Conservation (phyloP, 2,888 invertebrate species). For the Electrophaes corylata region DNA sequence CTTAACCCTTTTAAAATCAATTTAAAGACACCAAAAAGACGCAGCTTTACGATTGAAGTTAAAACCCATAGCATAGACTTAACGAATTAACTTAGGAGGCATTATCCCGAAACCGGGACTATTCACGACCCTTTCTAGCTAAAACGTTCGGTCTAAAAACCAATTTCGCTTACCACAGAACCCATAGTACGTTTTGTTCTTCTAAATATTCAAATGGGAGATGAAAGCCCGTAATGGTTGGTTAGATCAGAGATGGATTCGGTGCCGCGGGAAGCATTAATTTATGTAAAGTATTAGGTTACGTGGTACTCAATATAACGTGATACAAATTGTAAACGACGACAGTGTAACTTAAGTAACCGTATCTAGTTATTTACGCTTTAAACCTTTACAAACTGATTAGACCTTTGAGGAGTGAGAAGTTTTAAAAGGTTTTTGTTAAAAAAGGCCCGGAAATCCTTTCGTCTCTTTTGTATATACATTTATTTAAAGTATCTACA, state of each 20-base stretch:
- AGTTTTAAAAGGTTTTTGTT: not conserved
- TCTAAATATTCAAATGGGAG: conserved; percentile 72
- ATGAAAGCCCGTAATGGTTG: conserved; percentile 73
- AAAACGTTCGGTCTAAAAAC: conserved; percentile 52
- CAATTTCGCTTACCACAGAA: conserved; percentile 52
- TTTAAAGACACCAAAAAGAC: conserved; percentile 26
- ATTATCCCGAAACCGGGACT: conserved; percentile 51
- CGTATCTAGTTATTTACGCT: conserved; percentile 19
- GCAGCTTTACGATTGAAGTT: conserved; percentile 22
- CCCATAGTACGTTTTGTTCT: conserved; percentile 64
- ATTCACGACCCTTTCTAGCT: conserved; percentile 53
- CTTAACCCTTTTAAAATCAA: no score
- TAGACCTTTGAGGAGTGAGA: not conserved
- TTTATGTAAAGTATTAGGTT: conserved; percentile 76
- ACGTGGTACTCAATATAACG: conserved; percentile 71
- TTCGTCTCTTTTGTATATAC: not conserved
- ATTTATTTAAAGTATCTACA: not conserved
- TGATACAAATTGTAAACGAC: conserved; percentile 67
- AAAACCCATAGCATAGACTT: conserved; percentile 34
- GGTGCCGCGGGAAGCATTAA: conserved; percentile 60
- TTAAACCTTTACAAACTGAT: conserved; percentile 6
- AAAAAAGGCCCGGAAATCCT: not conserved
- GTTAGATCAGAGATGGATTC: conserved; percentile 68
- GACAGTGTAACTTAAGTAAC: conserved; percentile 45
- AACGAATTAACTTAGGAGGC: conserved; percentile 48